Conservation (phyloP, 2,797 vertebrate genomes). For the Iguana delicatissima region DNA sequence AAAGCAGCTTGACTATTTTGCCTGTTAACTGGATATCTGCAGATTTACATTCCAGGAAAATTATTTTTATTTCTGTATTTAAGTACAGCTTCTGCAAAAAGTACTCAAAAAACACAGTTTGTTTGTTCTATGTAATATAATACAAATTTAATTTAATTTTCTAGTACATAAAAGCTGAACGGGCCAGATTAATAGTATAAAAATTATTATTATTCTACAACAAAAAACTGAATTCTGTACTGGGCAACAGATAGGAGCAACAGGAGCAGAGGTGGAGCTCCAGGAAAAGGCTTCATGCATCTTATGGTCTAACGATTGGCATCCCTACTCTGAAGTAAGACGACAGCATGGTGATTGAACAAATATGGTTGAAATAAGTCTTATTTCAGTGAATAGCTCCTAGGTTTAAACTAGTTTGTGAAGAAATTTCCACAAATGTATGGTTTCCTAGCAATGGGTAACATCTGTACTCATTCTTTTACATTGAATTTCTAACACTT, state of each 20-base stretch:
- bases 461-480: neutral
- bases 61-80: neutral
- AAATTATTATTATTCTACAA: too few relatives aligned
- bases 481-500: neutral
- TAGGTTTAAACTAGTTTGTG: neutral
- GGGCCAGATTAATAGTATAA: neutral
- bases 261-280: too few relatives aligned
- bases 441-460: neutral
- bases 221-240: too few relatives aligned
- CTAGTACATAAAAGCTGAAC: neutral
- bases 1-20: neutral
- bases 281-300: too few relatives aligned
- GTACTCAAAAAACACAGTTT: neutral
- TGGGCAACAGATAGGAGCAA: too few relatives aligned
- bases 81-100: neutral
- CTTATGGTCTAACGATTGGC: too few relatives aligned
- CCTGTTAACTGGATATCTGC: accelerated
- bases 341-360: neutral
- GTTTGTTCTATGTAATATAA: neutral
- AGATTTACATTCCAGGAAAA: neutral
- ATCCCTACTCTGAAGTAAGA: too few relatives aligned
- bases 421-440: neutral
- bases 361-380: neutral
- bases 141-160: neutral
- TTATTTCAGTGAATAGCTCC: neutral